Percentiles rank a stretch among this genome's conserved stretches.
Evolutionary conservation across 2,888 invertebrate species (phyloP).

Genomic region (Zygogramma bicolorata): DNA sequence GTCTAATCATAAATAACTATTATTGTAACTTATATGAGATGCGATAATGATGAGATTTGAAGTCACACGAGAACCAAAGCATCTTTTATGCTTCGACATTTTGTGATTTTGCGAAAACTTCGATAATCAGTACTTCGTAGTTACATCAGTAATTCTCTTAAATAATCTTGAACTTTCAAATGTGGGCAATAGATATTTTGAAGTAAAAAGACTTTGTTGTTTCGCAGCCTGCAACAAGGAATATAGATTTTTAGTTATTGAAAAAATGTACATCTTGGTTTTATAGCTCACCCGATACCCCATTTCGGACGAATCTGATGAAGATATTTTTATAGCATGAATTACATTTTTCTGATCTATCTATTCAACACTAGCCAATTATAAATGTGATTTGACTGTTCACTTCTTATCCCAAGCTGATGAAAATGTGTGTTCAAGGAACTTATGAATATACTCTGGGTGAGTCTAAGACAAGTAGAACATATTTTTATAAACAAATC

Average conservation of each 20-base stretch:
- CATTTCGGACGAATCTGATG: not conserved
- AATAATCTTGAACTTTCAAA: not conserved
- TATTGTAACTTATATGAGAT: too few relatives aligned
- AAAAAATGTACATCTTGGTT: too few relatives aligned
- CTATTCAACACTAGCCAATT: conserved; percentile 29
- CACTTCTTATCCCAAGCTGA: conserved; percentile 6
- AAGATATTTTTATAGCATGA: not conserved
- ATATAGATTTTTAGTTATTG: too few relatives aligned
- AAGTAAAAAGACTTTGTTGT: not conserved
- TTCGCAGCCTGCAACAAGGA: too few relatives aligned
- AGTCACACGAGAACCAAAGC: not conserved
- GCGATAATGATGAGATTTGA: not conserved
- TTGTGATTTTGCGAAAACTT: not conserved
- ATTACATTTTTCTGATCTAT: conserved; percentile 1
- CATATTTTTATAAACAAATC: conserved; percentile 5
- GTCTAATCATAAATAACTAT: too few relatives aligned
- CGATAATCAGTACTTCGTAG: not conserved
- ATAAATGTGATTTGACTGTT: conserved; percentile 34
- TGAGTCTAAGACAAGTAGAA: not conserved
- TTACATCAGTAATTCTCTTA: not conserved
- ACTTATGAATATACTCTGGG: conserved; percentile 10
- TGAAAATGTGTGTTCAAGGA: conserved; percentile 7
- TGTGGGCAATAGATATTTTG: not conserved
- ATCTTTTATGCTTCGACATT: not conserved
- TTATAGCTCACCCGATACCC: too few relatives aligned